Evolutionary conservation across 2,797 vertebrate genomes (phyloP), one percentile per base, ranked within the genome.

Genomic region (Hozukius guyotensis): DNA sequence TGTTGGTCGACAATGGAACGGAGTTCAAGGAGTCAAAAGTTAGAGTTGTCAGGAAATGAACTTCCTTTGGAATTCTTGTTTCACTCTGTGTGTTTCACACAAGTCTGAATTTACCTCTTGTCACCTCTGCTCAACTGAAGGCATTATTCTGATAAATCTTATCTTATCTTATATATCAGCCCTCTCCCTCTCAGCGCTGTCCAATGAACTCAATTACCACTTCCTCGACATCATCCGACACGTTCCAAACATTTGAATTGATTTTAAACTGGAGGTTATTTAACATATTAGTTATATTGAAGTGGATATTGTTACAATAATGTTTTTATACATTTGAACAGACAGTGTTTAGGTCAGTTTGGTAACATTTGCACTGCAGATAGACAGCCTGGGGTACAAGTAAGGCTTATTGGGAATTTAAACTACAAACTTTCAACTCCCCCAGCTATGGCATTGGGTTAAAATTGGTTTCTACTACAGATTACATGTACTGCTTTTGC

Each of bases 21-120:
- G 3, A 12, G 64, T 66, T 80, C 18, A 81, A 81, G 16, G 27
- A 52, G 76, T 61, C 32, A 56, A 38, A 61, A 22, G 57, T 87
- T 64, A 82, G 42, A 59, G 55, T 2, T 18, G 18, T 12, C 22
- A 31, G 8, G n/a, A 65, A 77, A 65, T 25, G 0, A n/a, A 42
- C 36, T 16, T 27, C 13, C 6, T 24, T 74, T 81, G 67, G 63
- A 86, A 90, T 82, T 89, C 38, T 88, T 87, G 81, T 81, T 92
- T 89, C 57, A 85, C 77, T 75, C 78, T 63, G 84, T 79, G 46
- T 59, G 46, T 72, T 80, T 91, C 87, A 66, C 88, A 85, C 88
- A 88, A 72, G 88, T 90, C 91, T 90, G 85, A 91, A 84, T 36
- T 31, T 1, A 67, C 27, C 73, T 76, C 79, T 81, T 29, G 10